These are phyloP conservation scores for Hyppa rectilinea DNA, from an alignment of 2,888 invertebrate species.

Conservation along the genomic window DNA sequence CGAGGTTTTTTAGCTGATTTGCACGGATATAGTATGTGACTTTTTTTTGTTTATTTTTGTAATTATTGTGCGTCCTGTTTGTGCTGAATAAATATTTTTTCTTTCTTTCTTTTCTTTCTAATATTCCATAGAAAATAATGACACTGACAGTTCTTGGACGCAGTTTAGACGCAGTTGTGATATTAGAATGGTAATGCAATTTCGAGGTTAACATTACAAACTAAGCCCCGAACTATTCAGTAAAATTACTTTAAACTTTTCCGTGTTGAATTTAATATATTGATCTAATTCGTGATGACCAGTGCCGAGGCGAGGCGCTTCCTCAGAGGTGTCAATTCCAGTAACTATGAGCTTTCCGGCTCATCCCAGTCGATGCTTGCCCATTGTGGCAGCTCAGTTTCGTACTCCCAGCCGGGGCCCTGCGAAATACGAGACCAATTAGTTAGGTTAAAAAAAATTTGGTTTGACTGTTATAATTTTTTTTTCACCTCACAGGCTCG, in stretches of 20 bases:
- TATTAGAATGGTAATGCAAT: background rate
- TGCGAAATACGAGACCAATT: constrained; percentile 75
- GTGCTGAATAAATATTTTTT: no score
- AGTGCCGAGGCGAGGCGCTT: constrained; percentile 77
- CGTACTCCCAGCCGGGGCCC: constrained; percentile 98
- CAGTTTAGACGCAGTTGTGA: background rate
- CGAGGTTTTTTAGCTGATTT: no score
- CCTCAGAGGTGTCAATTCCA: constrained; percentile 77
- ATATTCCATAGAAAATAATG: no score
- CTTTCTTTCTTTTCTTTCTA: no score
- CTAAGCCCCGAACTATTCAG: background rate
- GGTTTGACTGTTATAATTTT: no score
- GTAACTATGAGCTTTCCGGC: constrained; percentile 90
- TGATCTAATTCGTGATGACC: constrained; percentile 42
- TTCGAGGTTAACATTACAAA: background rate
- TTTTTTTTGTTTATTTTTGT: no score
- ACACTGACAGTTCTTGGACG: no score
- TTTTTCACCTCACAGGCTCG: no score
- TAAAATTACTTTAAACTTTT: constrained; percentile 1
- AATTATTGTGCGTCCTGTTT: no score
- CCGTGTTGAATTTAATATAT: constrained; percentile 12
- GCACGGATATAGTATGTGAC: no score
- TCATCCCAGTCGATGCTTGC: constrained; percentile 96
- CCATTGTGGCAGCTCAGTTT: constrained; percentile 98
- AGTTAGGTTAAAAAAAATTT: no score